These are phyloP conservation scores for Punctoribates punctum DNA, from an alignment of 2,888 invertebrate species.

Conservation along the genomic window DNA sequence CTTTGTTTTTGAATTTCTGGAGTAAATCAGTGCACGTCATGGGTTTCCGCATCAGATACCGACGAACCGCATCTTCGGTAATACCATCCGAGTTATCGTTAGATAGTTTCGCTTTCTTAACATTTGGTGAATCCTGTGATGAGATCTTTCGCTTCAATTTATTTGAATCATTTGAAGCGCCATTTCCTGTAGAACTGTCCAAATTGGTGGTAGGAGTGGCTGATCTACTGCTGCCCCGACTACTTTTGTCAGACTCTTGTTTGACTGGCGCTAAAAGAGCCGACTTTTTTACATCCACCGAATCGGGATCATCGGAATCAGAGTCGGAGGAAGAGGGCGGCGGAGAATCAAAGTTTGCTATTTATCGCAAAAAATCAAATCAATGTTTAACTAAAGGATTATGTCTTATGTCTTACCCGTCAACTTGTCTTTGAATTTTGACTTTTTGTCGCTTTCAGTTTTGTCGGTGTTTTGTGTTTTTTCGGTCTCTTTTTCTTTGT, in stretches of 20 bases:
- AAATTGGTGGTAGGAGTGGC: conserved; percentile 47
- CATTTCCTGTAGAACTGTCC: neutral
- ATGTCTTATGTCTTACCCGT: conserved; percentile 38
- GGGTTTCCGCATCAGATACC: conserved; percentile 91
- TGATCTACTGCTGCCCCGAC: conserved; percentile 48
- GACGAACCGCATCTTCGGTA: conserved; percentile 87
- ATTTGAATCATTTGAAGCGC: neutral
- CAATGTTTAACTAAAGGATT: neutral
- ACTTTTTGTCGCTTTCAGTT: conserved; percentile 41
- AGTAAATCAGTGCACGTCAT: conserved; percentile 95
- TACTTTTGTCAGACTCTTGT: conserved; percentile 33
- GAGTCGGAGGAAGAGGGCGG: conserved; percentile 44
- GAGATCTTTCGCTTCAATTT: conserved; percentile 8
- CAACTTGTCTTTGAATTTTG: conserved; percentile 45
- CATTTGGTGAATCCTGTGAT: conserved; percentile 21
- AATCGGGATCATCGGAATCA: conserved; percentile 62
- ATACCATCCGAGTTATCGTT: conserved; percentile 69
- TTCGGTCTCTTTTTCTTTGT: conserved; percentile 64
- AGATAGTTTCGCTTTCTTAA: conserved; percentile 24
- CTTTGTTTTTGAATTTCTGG: conserved; percentile 88
- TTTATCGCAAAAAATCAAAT: neutral
- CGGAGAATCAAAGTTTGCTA: conserved; percentile 33
- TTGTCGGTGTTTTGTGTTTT: conserved; percentile 38
- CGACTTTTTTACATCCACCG: conserved; percentile 49
- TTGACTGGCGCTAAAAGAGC: conserved; percentile 55